A percentile compares a stretch with the other conserved stretches of the same genome.
Conservation (phyloP, 92 coral and sea anemone species). For the Parazoanthus atlanticus region DNA sequence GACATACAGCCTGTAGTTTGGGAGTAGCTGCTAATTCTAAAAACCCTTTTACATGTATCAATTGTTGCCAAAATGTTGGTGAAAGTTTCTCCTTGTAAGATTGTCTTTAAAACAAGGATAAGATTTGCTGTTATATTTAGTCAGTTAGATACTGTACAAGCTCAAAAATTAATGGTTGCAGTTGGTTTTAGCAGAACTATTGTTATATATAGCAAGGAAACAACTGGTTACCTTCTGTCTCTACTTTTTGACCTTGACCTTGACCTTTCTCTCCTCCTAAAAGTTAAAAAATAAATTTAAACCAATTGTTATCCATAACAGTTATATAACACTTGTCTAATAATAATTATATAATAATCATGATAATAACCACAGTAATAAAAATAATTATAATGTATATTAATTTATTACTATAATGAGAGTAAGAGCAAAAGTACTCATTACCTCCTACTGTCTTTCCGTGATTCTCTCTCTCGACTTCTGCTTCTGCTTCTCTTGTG, state of each 20-base stretch:
- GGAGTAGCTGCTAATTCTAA: too few relatives aligned
- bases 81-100: too few relatives aligned
- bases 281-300: neutral
- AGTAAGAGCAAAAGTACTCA: neutral
- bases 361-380: too few relatives aligned
- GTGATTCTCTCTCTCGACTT: constrained; percentile 74
- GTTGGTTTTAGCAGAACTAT: neutral
- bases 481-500: constrained; percentile 81
- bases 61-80: too few relatives aligned
- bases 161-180: neutral
- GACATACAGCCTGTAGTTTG: too few relatives aligned
- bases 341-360: neutral
- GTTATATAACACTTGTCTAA: too few relatives aligned
- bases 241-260: constrained; percentile 58
- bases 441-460: constrained; percentile 65
- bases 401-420: neutral
- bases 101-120: too few relatives aligned
- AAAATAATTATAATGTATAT: neutral
- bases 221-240: constrained; percentile 51
- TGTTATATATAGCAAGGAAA: neutral
- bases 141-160: neutral
- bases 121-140: neutral
- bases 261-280: constrained; percentile 45
- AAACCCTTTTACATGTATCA: too few relatives aligned
- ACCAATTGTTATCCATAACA: neutral